Conservation (phyloP, 2,113 vertebrate genomes). For the Lampris megalopsis region DNA sequence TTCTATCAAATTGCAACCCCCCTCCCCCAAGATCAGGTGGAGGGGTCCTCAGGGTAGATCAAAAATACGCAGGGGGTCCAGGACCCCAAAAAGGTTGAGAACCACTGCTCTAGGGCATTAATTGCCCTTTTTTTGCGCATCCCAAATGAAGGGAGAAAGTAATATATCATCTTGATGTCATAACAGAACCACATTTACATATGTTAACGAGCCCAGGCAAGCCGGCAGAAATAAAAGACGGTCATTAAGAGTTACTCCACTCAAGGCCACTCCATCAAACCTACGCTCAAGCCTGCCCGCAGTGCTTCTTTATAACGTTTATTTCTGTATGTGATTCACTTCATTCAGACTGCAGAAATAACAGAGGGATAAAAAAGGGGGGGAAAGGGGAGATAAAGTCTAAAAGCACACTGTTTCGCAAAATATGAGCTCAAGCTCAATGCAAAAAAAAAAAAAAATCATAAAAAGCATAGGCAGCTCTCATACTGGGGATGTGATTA, state of each 20-base stretch:
- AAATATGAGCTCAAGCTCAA: conserved; percentile 25
- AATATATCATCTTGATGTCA: conserved; percentile 60
- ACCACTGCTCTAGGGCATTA: conserved; percentile 35
- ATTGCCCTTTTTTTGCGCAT: conserved; percentile 53
- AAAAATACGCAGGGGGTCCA: no score
- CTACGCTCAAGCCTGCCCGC: conserved; percentile 19
- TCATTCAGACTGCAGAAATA: conserved; percentile 41
- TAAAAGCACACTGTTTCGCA: neutral
- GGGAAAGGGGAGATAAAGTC: neutral
- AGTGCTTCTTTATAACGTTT: conserved; percentile 43
- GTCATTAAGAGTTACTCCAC: conserved; percentile 18
- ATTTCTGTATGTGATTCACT: conserved; percentile 29
- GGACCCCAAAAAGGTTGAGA: no score
- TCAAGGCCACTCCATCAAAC: conserved; percentile 39
- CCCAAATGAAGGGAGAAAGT: conserved; percentile 29
- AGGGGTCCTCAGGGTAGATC: no score
- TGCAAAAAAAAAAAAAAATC: conserved; percentile 29
- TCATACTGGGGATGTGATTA: conserved; percentile 47
- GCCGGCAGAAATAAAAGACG: conserved; percentile 32
- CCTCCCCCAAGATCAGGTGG: no score
- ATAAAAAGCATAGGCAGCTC: conserved; percentile 24
- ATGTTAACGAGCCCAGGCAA: conserved; percentile 36
- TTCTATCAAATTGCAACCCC: no score
- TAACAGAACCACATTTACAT: conserved; percentile 42
- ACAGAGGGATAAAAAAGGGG: conserved; percentile 19